Evolutionary conservation across 2,113 vertebrate species (phyloP).

Genomic region (Scopus umbretta): DNA sequence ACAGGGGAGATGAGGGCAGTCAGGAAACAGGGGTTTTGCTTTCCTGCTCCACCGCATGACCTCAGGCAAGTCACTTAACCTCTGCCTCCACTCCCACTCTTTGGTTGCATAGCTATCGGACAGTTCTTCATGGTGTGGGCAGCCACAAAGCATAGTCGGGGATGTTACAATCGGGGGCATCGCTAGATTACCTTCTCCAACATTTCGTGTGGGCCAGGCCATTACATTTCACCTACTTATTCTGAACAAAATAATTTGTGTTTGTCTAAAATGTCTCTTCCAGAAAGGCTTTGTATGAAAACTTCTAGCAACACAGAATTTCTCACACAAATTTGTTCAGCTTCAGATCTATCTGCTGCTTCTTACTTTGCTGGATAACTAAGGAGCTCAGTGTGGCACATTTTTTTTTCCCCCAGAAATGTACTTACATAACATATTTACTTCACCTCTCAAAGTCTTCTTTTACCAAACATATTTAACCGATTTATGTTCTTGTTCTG

Average conservation of each 20-base stretch:
- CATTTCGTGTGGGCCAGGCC: not conserved
- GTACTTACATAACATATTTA: not conserved
- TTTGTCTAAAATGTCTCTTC: not conserved
- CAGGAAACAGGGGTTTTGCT: not conserved
- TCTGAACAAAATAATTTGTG: not conserved
- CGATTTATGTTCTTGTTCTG: not conserved
- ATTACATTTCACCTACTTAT: not conserved
- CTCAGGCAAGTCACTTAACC: not conserved
- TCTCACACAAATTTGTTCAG: not conserved
- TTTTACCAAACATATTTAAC: not conserved
- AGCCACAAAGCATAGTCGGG: not conserved
- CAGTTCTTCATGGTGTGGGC: not conserved
- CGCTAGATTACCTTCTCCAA: not conserved
- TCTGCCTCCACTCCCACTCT: not conserved
- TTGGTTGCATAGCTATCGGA: not conserved
- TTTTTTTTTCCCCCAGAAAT: not conserved
- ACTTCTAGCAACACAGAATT: not conserved
- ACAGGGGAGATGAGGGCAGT: not conserved
- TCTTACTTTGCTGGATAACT: not conserved
- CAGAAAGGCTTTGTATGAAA: not conserved
- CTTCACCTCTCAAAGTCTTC: not conserved
- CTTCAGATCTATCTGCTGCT: not conserved
- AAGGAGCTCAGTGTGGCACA: not conserved
- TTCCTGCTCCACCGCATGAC: not conserved
- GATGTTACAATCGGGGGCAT: rapidly evolving